These are phyloP conservation scores for Idaea aversata DNA, from an alignment of 2,888 invertebrate species.

Conservation along the genomic window DNA sequence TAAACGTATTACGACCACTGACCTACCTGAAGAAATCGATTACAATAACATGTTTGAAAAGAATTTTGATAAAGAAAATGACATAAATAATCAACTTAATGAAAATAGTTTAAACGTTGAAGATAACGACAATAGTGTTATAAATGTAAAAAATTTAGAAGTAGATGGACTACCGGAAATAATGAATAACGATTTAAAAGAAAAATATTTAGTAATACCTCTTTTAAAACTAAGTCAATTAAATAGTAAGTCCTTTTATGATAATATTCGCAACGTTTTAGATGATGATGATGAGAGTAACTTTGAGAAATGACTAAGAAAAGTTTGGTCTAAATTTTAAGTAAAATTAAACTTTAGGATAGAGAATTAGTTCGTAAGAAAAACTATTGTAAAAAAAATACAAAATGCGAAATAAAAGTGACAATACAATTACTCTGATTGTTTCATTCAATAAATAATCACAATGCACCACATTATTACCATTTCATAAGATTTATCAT, in stretches of 20 bases:
- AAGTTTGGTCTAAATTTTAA: not conserved
- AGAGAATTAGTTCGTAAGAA: slow-evolving; percentile 6
- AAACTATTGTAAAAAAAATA: slow-evolving; percentile 7
- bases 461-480: slow-evolving; percentile 45
- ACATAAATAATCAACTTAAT: not conserved
- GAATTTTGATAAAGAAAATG: not conserved
- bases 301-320: not conserved
- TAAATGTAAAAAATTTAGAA: not conserved
- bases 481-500: slow-evolving; percentile 67
- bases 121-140: too few relatives aligned
- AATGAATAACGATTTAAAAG: not conserved
- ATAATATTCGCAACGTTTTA: slow-evolving; percentile 15
- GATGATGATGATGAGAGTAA: slow-evolving; percentile 5
- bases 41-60: not conserved
- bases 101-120: too few relatives aligned
- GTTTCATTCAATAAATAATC: slow-evolving; percentile 4
- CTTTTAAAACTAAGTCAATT: not conserved
- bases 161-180: not conserved
- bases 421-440: slow-evolving; percentile 13
- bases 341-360: slow-evolving; percentile 9
- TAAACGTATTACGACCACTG: slow-evolving; percentile 6
- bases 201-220: not conserved
- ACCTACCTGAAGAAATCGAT: slow-evolving; percentile 8
- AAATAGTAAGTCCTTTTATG: slow-evolving; percentile 11
- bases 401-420: slow-evolving; percentile 7